These are phyloP conservation scores for Brenthis hecate DNA, from an alignment of 2,888 invertebrate species.

Conservation along the genomic window DNA sequence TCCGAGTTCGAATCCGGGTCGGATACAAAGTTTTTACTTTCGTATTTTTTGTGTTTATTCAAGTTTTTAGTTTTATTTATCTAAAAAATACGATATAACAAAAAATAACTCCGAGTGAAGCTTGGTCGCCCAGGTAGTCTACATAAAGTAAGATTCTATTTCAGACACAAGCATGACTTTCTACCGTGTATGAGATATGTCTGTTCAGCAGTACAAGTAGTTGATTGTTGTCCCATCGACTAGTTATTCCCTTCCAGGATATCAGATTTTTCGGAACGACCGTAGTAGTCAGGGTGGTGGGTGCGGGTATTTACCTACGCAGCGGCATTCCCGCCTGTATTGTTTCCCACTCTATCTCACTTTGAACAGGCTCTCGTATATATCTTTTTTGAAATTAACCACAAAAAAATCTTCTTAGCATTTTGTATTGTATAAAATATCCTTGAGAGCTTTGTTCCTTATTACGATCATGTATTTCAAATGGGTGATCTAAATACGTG, in stretches of 20 bases:
- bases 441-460: conserved; percentile 10
- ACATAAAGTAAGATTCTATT: too few relatives aligned
- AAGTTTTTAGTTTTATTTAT: too few relatives aligned
- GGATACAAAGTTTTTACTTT: too few relatives aligned
- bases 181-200: too few relatives aligned
- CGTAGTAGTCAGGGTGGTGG: conserved; percentile 10
- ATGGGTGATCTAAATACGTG: neutral
- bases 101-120: too few relatives aligned
- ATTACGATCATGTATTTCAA: neutral
- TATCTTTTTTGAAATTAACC: conserved; percentile 12
- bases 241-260: neutral
- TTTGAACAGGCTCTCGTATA: neutral
- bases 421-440: conserved; percentile 11
- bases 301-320: conserved; percentile 10
- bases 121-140: too few relatives aligned
- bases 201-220: too few relatives aligned
- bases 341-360: neutral
- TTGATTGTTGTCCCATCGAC: neutral
- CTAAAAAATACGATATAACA: too few relatives aligned
- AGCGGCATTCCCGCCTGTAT: conserved; percentile 10
- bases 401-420: conserved; percentile 16
- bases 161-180: too few relatives aligned
- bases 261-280: neutral
- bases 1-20: too few relatives aligned
- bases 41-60: too few relatives aligned